Evolutionary conservation across 30 jellyfish, hydroid and myxozoan species (phyloP).

Genomic region (Rhopilema esculentum): DNA sequence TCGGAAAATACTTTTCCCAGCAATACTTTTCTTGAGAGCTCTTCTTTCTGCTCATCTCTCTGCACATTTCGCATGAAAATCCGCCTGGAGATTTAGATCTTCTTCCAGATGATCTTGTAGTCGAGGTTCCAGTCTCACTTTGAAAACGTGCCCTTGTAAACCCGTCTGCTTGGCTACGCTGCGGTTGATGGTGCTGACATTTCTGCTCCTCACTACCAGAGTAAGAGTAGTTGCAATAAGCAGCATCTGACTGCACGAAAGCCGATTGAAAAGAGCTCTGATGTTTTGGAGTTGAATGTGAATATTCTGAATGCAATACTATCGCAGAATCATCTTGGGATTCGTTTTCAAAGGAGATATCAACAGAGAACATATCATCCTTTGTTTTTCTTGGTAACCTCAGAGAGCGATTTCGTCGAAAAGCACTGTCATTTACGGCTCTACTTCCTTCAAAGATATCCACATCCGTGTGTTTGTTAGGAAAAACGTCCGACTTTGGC

Average conservation of each 20-base stretch:
- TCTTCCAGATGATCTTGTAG: constrained; percentile 42
- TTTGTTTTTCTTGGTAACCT: constrained; percentile 44
- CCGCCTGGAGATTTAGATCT: constrained; percentile 76
- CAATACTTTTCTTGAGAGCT: constrained; percentile 80
- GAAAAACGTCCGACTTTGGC: constrained; percentile 62
- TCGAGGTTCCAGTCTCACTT: constrained; percentile 50
- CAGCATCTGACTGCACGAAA: background rate
- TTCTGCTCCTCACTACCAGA: background rate
- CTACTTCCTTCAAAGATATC: background rate
- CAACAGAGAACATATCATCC: constrained; percentile 71
- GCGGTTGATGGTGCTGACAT: constrained; percentile 41
- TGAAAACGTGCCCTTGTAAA: constrained; percentile 24
- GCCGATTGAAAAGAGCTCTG: constrained; percentile 4
- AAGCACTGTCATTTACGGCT: background rate
- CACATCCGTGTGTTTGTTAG: constrained; percentile 1
- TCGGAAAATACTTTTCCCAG: constrained; percentile 94
- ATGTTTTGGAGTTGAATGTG: background rate
- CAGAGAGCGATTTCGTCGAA: constrained; percentile 41
- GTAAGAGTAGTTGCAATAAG: background rate
- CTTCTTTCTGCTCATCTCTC: constrained; percentile 74
- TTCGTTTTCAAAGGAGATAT: constrained; percentile 43
- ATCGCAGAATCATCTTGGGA: constrained; percentile 45
- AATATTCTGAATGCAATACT: constrained; percentile 8
- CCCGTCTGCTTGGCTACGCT: constrained; percentile 6
- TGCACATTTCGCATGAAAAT: constrained; percentile 91